Base-by-base conservation (phyloP, 2,797 vertebrate genomes). In the Dermochelys coriacea region DNA sequence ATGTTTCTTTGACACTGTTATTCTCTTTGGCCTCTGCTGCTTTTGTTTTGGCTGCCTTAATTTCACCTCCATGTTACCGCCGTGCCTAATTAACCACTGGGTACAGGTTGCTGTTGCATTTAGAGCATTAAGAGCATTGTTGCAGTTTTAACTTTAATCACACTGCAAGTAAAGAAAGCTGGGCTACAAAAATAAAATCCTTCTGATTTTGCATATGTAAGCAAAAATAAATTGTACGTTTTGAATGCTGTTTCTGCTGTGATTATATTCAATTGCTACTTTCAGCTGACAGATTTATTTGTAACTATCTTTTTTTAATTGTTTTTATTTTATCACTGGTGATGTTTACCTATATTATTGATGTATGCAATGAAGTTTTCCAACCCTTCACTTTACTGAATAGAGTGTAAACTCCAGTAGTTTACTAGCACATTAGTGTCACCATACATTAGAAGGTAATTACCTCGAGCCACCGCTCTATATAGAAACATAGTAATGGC, bases 361-460 rank as follows among this genome's bases (percentile, higher is more conserved):
- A 98, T 97, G 92, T 90, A 93, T 97, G 85, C 82, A 95, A 91
- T 90, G 92, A 64, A 86, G 96, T 98, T 98, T 88, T 97, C 96
- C 95, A 97, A 95, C 96, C 95, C 97, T 96, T 97, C 97, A 96
- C 93, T 94, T 94, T 94, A 97, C 94, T 84, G 96, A 97, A 95
- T 90, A 95, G 93, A 94, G 83, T 96, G 50, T 98, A 97, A 98
- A 97, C 97, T 98, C 83, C 84, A 96, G 54, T 96, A 96, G 97
- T 98, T 98, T 98, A 97, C 97, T 95, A 97, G 97, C 97, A 79
- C 97, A 98, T 98, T 98, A 98, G 97, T 97, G 97, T 98, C 97
- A 98, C 87, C 71, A 78, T 98, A 96, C 95, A 97, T 98, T 98
- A 98, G 89, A 87, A 95, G 93, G 95, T 97, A 98, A 98, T 98